Evolutionary conservation across 2,797 vertebrate genomes (phyloP), one percentile per base, ranked within the genome.

Genomic region (Falco rusticolus): DNA sequence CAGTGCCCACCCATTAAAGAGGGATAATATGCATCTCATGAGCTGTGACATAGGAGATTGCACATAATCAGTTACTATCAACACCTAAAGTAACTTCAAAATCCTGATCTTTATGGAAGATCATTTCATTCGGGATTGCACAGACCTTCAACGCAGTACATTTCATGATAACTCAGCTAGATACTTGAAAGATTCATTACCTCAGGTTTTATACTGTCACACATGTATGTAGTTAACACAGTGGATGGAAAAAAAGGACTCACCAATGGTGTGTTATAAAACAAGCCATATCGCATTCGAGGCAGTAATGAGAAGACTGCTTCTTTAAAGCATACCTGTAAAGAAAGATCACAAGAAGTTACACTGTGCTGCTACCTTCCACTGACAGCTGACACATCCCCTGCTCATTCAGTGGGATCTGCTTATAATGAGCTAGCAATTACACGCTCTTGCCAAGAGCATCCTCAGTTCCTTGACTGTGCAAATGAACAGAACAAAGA

Each of bases 221-320:
- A 54, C 14, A 29, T 31, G 16, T 19, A 19, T 6, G n/a, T 6
- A 26, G 71, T 18, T 74, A 70, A 76, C 65, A 31, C 18, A 12
- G 45, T 0, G 39, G 78, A 26, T 20, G 50, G 53, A 57, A 6
- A 5, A 43, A 68, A 63, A 28, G 72, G 51, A 97, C 99, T 98
- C 98, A 99, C 99, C 95, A 99, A 94, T 25, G 99, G 99, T 0
- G 99, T 99, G 96, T 99, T 99, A 94, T 99, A 99, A 97, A 99
- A 99, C 70, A 99, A 98, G 31, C 99, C 99, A 0, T 99, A 99
- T 69, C 99, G 97, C 99, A 99, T 99, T 71, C 99, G 98, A 12
- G 99, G 99, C 60, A 99, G 98, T 66, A 99, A 96, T 0, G 99
- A 99, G 97, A 99, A 99, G 92, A 99, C 94, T 1, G 97, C 99